Conservation (phyloP, 2,888 invertebrate genomes). For the Lepidocyrtinus sp. region DNA sequence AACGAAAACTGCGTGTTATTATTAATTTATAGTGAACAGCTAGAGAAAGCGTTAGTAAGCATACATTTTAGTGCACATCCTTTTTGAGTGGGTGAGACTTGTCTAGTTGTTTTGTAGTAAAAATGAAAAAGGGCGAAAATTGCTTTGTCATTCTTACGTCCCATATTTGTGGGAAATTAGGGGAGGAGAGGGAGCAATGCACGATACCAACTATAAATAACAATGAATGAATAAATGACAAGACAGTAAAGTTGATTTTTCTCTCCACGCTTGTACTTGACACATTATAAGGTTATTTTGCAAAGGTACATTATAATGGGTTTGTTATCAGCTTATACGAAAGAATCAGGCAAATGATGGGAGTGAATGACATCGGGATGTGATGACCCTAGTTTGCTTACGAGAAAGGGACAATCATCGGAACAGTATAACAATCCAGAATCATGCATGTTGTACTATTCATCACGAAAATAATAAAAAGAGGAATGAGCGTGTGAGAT, state of each 20-base stretch:
- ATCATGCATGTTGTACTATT: not conserved
- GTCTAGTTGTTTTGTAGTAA: too few relatives aligned
- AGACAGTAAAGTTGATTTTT: not conserved
- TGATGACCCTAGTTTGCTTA: not conserved
- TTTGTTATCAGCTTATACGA: not conserved
- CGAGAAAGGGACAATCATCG: not conserved
- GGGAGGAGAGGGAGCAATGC: not conserved
- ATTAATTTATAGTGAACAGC: too few relatives aligned
- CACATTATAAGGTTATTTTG: not conserved
- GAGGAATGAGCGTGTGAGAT: not conserved
- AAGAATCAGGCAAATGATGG: not conserved
- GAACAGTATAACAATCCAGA: not conserved
- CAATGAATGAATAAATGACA: not conserved
- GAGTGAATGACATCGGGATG: not conserved
- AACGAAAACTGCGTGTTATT: too few relatives aligned
- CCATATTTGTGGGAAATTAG: not conserved
- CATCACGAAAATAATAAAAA: not conserved
- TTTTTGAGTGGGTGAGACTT: too few relatives aligned
- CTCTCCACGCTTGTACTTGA: not conserved
- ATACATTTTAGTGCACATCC: not conserved
- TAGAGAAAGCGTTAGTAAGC: not conserved
- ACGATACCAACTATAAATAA: not conserved
- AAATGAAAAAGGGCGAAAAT: not conserved
- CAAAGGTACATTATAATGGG: not conserved
- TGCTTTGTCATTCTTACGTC: not conserved